These are phyloP conservation scores for Rhabdophis nuchalis DNA, from an alignment of 2,797 vertebrate genomes.

Conservation along the genomic window DNA sequence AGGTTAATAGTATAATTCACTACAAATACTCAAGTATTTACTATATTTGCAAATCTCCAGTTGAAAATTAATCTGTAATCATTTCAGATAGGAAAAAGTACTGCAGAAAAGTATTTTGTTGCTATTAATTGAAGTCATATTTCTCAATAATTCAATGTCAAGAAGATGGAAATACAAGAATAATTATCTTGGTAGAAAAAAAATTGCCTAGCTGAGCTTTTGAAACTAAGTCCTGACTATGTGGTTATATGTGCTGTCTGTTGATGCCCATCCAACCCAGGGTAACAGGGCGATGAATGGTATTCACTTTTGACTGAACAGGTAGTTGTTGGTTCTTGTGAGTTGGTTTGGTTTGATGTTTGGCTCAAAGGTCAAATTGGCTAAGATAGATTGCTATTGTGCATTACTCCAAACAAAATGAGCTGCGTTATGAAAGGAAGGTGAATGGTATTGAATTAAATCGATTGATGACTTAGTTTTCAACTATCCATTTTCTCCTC, in stretches of 20 bases:
- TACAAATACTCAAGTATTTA: not conserved
- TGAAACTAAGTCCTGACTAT: not conserved
- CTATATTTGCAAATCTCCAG: not conserved
- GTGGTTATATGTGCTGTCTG: not conserved
- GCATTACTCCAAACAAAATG: not conserved
- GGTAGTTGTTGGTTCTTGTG: not conserved
- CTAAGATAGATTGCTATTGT: not conserved
- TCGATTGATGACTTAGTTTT: not conserved
- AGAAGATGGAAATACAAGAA: not conserved
- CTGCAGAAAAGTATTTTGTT: not conserved
- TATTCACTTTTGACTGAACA: not conserved
- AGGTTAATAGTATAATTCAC: not conserved
- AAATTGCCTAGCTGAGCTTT: not conserved
- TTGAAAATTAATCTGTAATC: not conserved
- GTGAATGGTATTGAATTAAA: not conserved
- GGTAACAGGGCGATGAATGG: not conserved
- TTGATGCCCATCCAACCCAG: not conserved
- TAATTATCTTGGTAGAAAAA: not conserved
- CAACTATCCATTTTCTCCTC: not conserved
- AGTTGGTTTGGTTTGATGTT: not conserved
- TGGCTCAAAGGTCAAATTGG: not conserved
- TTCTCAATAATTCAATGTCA: not conserved
- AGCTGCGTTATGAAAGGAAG: not conserved
- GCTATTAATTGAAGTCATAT: not conserved
- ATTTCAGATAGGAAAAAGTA: not conserved